phyloP scores from a whole-genome alignment of 1,140 invertebrate species.

The Rhynchophorus ferrugineus region DNA sequence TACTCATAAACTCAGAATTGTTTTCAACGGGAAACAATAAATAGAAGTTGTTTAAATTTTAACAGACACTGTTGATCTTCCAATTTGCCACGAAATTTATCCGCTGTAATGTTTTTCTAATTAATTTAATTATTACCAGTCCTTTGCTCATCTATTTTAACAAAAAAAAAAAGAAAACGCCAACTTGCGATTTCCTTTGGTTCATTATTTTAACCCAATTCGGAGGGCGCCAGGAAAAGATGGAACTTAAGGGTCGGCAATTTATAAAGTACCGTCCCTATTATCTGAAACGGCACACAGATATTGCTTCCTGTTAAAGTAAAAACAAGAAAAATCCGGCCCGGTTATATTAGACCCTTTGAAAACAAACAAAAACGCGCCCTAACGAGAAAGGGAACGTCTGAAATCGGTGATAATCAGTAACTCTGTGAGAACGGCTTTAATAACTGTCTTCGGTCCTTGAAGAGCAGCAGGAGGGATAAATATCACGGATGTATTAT shows the following conservation, averaged over 20 bases:
- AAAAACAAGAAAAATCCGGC: not conserved
- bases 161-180: too few relatives aligned
- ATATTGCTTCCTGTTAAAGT: not conserved
- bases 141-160: too few relatives aligned
- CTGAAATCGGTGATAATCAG: not conserved
- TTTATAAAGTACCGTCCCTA: not conserved
- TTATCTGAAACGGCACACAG: not conserved
- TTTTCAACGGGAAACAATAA: too few relatives aligned
- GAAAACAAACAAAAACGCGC: not conserved
- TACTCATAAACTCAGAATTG: too few relatives aligned
- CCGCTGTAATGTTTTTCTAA: too few relatives aligned
- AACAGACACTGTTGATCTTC: too few relatives aligned
- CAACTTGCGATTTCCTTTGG: too few relatives aligned
- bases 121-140: too few relatives aligned
- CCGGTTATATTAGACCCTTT: not conserved
- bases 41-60: too few relatives aligned
- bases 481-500: too few relatives aligned
- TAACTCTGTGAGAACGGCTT: not conserved
- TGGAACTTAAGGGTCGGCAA: not conserved
- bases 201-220: not conserved
- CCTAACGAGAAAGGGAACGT: not conserved
- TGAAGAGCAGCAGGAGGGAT: too few relatives aligned
- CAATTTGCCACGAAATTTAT: too few relatives aligned
- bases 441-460: not conserved
- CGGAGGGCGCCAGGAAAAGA: not conserved